A percentile compares a stretch with the other conserved stretches of the same genome.
phyloP scores from a whole-genome alignment of 1,140 invertebrate genomes.

The Tetragnatha versicolor region DNA sequence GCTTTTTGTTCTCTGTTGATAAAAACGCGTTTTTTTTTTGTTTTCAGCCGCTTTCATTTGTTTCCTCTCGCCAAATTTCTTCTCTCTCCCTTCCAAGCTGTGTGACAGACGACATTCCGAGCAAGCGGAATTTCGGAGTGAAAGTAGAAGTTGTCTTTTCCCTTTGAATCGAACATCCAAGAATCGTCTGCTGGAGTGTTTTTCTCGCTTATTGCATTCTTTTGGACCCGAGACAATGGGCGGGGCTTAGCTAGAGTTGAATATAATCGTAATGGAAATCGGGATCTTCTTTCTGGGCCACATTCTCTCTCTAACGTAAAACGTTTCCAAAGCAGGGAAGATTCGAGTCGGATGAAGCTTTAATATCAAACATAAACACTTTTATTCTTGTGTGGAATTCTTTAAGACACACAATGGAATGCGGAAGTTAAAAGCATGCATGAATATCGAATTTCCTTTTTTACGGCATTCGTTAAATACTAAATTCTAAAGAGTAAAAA shows the following conservation, averaged over 20 bases:
- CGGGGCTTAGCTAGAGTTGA: neutral
- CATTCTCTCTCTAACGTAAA: too few relatives aligned
- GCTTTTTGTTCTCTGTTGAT: neutral
- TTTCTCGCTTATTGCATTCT: conserved; percentile 19
- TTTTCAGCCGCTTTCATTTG: neutral
- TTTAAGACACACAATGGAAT: too few relatives aligned
- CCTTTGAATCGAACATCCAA: conserved; percentile 15
- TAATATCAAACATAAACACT: too few relatives aligned
- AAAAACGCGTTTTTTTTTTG: neutral
- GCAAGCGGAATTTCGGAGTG: neutral
- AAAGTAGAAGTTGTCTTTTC: conserved; percentile 17
- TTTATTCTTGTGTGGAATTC: too few relatives aligned
- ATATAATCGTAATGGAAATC: neutral
- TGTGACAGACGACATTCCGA: conserved; percentile 10
- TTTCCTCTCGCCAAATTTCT: neutral
- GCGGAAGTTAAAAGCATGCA: too few relatives aligned
- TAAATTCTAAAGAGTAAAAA: too few relatives aligned
- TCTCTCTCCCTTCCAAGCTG: neutral
- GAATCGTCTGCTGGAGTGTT: neutral
- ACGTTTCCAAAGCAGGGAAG: too few relatives aligned
- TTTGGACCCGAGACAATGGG: neutral
- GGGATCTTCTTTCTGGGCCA: too few relatives aligned
- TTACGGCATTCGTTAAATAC: too few relatives aligned
- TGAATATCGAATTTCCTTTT: too few relatives aligned
- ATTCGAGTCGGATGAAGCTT: too few relatives aligned